Base-by-base conservation (phyloP, 2,888 invertebrate genomes). In the Epinotia demarniana region DNA sequence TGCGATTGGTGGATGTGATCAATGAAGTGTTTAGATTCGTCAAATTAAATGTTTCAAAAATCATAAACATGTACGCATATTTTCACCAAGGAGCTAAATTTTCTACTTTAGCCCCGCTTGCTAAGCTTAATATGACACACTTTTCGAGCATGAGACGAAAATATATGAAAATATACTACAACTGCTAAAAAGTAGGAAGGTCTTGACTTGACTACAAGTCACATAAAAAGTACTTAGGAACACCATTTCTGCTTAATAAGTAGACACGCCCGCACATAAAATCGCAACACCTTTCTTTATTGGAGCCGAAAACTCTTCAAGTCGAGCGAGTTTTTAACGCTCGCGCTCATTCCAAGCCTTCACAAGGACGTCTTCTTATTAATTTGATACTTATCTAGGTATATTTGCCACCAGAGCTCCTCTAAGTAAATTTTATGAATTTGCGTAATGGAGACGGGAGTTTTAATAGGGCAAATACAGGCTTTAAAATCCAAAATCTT, bases 241-340 rank as follows among this genome's bases (percentile, higher is more conserved):
- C 43, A 23, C 43, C 68, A 58, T 74, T 70, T 58, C 46, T 49
- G 58, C 58, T 74, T 64, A 57, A 57, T 69, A 75, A 67, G 73
- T 19, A 19, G 70, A 70, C 61, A 58, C 27, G 58, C 68, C 68
- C 58, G 49, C 12, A 8, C 43, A n/a, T 46, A 70, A 61, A 75
- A 64, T 58, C 33, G 60, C 66, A 61, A 55, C 75, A 75, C 75
- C 71, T 70, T 71, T 39, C 75, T 75, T 75, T 71, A 75, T 71
- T 71, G 71, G 33, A 60, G 18, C 75, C 66, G 39, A 39, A 75
- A 75, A 75, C 66, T 53, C 70, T 70, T 64, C 19, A 70, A 66
- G 53, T 58, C 57, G 11, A 23, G 43, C 18, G 66, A 66, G 60
- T 66, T 75, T 71, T 71, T 66, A 55, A 71, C 33, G 63, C 23